Evolutionary conservation across 1,140 invertebrate species (phyloP).

Genomic region (Nymphalis io): DNA sequence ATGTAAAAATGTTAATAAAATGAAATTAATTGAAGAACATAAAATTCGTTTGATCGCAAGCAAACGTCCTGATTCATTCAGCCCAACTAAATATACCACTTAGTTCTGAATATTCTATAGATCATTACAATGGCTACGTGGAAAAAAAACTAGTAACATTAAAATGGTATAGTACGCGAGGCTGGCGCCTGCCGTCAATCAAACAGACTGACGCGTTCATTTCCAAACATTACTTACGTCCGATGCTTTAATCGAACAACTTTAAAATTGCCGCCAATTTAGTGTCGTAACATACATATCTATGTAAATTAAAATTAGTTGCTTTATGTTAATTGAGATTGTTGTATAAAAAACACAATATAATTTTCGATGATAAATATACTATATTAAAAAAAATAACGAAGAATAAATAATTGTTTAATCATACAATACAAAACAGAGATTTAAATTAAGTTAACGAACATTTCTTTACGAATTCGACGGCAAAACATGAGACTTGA

Average conservation of each 20-base stretch:
- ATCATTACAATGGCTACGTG: constrained; percentile 11
- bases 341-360: too few species aligned
- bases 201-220: constrained; percentile 49
- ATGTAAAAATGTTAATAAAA: neutral
- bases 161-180: constrained; percentile 22
- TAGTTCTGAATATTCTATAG: neutral
- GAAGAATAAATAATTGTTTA: neutral
- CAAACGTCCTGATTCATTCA: constrained; percentile 42
- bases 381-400: neutral
- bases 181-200: constrained; percentile 56
- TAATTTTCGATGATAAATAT: too few species aligned
- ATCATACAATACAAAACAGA: neutral
- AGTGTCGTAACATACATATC: constrained; percentile 3
- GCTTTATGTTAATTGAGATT: too few species aligned
- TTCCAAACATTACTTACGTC: constrained; percentile 29
- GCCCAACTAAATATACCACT: constrained; percentile 23
- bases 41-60: neutral
- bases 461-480: constrained; percentile 6
- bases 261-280: constrained; percentile 18
- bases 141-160: neutral
- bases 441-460: constrained; percentile 2
- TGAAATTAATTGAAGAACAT: neutral
- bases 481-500: neutral
- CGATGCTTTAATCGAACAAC: neutral
- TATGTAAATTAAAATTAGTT: neutral